Evolutionary conservation across 1,140 invertebrate species (phyloP).

Genomic region (Lasioglossum baleicum): DNA sequence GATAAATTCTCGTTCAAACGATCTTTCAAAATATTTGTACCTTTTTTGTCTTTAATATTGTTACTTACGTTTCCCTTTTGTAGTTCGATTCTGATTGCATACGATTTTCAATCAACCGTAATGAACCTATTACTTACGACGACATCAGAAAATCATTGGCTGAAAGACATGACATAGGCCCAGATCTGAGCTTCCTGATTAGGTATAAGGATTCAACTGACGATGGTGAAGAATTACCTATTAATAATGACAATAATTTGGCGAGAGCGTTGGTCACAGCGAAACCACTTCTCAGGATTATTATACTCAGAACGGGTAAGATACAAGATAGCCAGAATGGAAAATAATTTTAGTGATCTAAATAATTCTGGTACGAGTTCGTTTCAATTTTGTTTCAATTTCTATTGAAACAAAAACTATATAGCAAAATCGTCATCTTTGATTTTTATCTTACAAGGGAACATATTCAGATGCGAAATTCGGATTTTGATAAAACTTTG

Average conservation of each 20-base stretch:
- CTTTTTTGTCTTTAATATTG: background rate
- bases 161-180: constrained; percentile 91
- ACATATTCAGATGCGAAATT: too few relatives aligned
- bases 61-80: constrained; percentile 59
- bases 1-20: background rate
- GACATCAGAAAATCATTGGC: constrained; percentile 90
- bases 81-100: constrained; percentile 99
- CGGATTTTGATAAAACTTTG: too few relatives aligned
- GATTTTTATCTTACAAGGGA: too few relatives aligned
- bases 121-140: constrained; percentile 88
- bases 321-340: background rate
- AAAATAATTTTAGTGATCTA: too few relatives aligned
- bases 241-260: constrained; percentile 99
- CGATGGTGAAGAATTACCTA: constrained; percentile 97
- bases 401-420: too few relatives aligned
- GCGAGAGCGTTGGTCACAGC: constrained; percentile 91
- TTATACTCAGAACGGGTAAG: constrained; percentile 95
- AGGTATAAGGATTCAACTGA: constrained; percentile 97
- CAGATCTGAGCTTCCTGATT: constrained; percentile 93
- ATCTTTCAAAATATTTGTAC: constrained; percentile 15
- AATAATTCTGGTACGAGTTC: too few relatives aligned
- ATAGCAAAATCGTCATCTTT: too few relatives aligned
- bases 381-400: too few relatives aligned
- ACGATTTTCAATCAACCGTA: constrained; percentile 91
- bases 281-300: constrained; percentile 92